phyloP scores from a whole-genome alignment of 2,888 invertebrate genomes.

The Oxystoma pomonae region DNA sequence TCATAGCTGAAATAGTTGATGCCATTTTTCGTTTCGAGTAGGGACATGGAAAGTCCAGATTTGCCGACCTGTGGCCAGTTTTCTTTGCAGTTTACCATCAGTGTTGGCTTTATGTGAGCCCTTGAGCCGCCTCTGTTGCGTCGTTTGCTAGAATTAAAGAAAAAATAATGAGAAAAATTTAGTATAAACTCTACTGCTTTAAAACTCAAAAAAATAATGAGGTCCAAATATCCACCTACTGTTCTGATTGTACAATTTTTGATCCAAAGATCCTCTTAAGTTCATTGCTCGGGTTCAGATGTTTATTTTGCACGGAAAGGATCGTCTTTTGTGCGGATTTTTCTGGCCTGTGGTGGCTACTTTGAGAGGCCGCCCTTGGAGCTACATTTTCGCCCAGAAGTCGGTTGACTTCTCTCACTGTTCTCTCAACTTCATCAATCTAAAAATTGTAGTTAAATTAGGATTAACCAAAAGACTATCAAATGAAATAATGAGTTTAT shows the following conservation, averaged over 20 bases:
- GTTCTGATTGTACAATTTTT: conserved; percentile 67
- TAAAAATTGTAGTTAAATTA: too few relatives aligned
- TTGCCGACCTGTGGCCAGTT: conserved; percentile 69
- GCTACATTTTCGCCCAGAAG: conserved; percentile 56
- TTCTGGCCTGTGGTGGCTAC: conserved; percentile 20
- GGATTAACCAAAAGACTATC: conserved; percentile 7
- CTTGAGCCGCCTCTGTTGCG: conserved; percentile 54
- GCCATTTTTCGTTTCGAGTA: conserved; percentile 53
- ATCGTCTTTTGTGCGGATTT: conserved; percentile 45
- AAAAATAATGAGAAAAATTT: neutral
- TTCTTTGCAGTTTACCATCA: conserved; percentile 66
- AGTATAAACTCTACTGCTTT: too few relatives aligned
- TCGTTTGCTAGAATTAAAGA: conserved; percentile 47
- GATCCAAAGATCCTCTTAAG: conserved; percentile 78
- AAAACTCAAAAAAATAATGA: too few relatives aligned
- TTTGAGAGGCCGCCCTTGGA: conserved; percentile 19
- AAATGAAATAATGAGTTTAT: too few relatives aligned
- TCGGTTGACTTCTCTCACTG: conserved; percentile 63
- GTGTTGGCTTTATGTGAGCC: conserved; percentile 58
- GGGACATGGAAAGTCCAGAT: conserved; percentile 68
- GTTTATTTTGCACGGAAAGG: conserved; percentile 62
- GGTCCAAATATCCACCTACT: too few relatives aligned
- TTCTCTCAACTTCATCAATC: conserved; percentile 65
- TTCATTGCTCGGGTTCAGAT: conserved; percentile 77
- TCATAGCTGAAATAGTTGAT: conserved; percentile 67